phyloP scores from a whole-genome alignment of 2,113 vertebrate species.

The Nycticorax nycticorax region DNA sequence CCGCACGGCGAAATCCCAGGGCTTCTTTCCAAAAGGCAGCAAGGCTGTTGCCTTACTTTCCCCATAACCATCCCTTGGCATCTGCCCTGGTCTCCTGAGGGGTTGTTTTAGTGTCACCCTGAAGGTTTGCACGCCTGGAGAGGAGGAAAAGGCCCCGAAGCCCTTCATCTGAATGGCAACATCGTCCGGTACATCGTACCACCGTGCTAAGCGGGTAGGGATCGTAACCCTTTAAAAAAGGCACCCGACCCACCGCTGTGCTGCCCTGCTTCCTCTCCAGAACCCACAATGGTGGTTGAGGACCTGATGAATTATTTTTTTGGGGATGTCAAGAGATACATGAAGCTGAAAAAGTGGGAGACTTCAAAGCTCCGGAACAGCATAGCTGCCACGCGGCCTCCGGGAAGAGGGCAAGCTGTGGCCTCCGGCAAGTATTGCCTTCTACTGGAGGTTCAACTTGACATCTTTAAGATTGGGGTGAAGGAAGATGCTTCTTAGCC shows the following conservation, averaged over 20 bases:
- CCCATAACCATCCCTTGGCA: background rate
- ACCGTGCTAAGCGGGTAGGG: background rate
- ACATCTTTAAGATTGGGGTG: rapidly evolving
- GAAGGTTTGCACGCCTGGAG: background rate
- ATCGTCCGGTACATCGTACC: rapidly evolving
- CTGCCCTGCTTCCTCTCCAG: background rate
- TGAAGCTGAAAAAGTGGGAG: background rate
- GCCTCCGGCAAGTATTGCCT: background rate
- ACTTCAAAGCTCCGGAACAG: background rate
- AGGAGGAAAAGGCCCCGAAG: background rate
- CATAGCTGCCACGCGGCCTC: background rate
- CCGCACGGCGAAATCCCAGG: rapidly evolving
- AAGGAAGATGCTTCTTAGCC: background rate
- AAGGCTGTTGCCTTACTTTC: too few relatives aligned
- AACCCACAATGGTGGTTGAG: rapidly evolving
- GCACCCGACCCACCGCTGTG: background rate
- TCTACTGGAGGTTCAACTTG: rapidly evolving
- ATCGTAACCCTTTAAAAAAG: background rate
- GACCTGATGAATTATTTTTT: background rate
- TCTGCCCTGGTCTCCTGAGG: background rate
- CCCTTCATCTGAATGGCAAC: background rate
- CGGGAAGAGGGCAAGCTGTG: background rate
- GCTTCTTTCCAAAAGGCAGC: background rate
- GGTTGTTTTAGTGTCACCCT: background rate
- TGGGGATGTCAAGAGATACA: background rate